A percentile compares a stretch with the other conserved stretches of the same genome.
Conservation (phyloP, 2,797 vertebrate species). For the Epinephelus coioides region DNA sequence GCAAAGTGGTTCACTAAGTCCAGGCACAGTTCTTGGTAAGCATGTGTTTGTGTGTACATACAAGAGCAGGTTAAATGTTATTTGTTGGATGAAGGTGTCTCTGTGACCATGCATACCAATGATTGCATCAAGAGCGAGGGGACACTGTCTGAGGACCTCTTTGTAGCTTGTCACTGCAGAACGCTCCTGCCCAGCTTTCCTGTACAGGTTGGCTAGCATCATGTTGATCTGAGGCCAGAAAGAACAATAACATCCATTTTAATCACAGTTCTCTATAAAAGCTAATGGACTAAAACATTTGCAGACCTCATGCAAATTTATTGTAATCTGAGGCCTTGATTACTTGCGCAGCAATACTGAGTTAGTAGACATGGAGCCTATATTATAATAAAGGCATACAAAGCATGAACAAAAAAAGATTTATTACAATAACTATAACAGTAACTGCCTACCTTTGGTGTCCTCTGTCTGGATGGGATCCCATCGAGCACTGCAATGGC, state of each 20-base stretch:
- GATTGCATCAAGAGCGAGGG: slow-evolving; percentile 96
- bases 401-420: neutral
- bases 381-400: neutral
- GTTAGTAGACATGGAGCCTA: neutral
- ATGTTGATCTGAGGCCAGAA: slow-evolving; percentile 94
- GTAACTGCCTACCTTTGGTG: slow-evolving; percentile 90
- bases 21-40: neutral
- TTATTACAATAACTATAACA: neutral
- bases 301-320: neutral
- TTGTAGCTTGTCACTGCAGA: slow-evolving; percentile 99
- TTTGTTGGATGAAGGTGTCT: neutral
- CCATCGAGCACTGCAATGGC: slow-evolving; percentile 98
- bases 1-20: neutral
- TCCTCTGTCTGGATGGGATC: slow-evolving; percentile 97
- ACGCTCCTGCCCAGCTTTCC: slow-evolving; percentile 97
- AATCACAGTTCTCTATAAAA: neutral
- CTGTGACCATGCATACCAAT: slow-evolving; percentile 85
- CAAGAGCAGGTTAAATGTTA: neutral
- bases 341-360: too few species aligned
- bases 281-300: neutral
- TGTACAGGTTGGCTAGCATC: slow-evolving; percentile 98
- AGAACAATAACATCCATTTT: neutral
- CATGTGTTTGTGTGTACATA: neutral
- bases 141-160: slow-evolving; percentile 97
- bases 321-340: too few species aligned